Evolutionary conservation across 2,113 vertebrate genomes (phyloP), one percentile per base, ranked within the genome.

Genomic region (Crotalus tigris): DNA sequence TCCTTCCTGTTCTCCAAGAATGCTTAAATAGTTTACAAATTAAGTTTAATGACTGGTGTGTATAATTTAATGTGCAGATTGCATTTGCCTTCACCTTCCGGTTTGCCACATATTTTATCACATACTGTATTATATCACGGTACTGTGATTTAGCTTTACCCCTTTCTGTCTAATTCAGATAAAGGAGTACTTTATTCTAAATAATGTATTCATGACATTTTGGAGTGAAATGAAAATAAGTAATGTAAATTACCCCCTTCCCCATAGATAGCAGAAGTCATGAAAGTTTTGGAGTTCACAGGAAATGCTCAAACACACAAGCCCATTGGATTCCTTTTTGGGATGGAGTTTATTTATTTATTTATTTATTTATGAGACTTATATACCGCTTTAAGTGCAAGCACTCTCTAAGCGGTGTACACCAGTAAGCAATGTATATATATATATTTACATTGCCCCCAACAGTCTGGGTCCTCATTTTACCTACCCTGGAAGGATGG

Each of bases 11-110:
- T 95, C 85, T 17, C 58, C 95, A 92, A 95, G 92, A 87, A 90
- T 44, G 33, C n/a, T 91, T 92, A 94, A 85, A 90, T 88, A 58
- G 39, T 95, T 95, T 69, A 94, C 13, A 91, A 91, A 93, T 95
- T 92, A 92, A 90, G 61, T 49, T 94, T 17, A 93, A 10, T 29
- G 88, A 94, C 29, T 33, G 54, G 19, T 54, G 9, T 94, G 69
- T 12, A 24, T 94, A 12, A 54, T 87, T 94, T 51, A 54, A 95
- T 91, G 58, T 54, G 0, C 87, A 92, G 85, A 92, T 86, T 90
- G 58, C 24, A 87, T 95, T 95, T 92, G 2, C 92, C 9, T 92
- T 95, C 95, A 49, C 89, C 12, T 91, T 54, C 59, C 11, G 24
- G 44, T 51, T 49, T 86, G 39, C 61, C 57, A 53, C 46, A 39